phyloP scores from a whole-genome alignment of 37 sponge, comb jelly and placozoan genomes.

The Ianthella basta region DNA sequence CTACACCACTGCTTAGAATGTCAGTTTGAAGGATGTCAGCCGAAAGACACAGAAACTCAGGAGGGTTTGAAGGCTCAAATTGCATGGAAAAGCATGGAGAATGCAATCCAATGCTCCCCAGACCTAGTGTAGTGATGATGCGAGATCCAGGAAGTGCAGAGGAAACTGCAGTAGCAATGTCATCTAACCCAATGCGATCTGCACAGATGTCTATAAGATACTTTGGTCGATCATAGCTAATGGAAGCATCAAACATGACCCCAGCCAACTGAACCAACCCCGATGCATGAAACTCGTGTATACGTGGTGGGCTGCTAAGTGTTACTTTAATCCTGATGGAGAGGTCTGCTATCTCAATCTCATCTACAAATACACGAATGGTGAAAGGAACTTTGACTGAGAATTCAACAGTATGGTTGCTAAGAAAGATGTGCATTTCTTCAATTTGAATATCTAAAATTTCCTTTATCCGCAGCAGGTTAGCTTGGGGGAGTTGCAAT shows the following conservation, averaged over 20 bases:
- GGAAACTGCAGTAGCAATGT: not conserved
- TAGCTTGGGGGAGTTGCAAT: not conserved
- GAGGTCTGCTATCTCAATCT: not conserved
- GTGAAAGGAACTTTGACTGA: not conserved
- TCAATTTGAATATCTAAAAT: not conserved
- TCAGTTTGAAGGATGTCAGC: conserved; percentile 11
- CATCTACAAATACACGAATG: not conserved
- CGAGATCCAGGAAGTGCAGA: not conserved
- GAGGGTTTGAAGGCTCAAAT: not conserved
- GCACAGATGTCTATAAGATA: not conserved
- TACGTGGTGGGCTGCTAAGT: not conserved
- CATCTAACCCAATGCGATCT: not conserved
- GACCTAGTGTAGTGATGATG: not conserved
- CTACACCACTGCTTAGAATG: not conserved
- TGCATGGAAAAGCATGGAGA: conserved; percentile 7
- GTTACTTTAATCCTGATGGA: not conserved
- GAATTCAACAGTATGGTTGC: not conserved
- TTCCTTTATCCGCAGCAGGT: not conserved
- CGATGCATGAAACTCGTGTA: not conserved
- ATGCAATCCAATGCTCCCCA: conserved; percentile 1
- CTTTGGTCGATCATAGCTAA: not conserved
- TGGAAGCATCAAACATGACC: not conserved
- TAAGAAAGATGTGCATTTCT: not conserved
- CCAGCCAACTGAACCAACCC: not conserved
- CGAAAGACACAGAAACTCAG: conserved; percentile 7